Evolutionary conservation across 35 echinoderm and acorn worm species (phyloP).

Genomic region (Ophiothrix spiculata): DNA sequence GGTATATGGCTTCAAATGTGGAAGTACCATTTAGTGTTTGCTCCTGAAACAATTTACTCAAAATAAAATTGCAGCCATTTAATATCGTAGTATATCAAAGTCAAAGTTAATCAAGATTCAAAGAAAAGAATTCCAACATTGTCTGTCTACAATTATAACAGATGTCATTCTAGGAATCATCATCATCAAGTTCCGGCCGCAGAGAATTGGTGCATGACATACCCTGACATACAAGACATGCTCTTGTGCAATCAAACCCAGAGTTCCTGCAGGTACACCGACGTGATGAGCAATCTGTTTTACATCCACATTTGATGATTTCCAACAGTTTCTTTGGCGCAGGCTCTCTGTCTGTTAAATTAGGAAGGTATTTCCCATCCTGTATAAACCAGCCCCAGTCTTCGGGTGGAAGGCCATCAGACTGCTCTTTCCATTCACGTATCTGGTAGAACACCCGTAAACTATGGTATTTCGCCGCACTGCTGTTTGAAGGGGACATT

Average conservation of each 20-base stretch:
- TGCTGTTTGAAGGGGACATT: too few relatives aligned
- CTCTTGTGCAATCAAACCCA: slow-evolving; percentile 37
- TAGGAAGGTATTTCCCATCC: not conserved
- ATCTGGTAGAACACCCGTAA: not conserved
- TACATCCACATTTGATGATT: slow-evolving; percentile 47
- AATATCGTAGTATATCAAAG: not conserved
- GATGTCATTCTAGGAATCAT: too few relatives aligned
- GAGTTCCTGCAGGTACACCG: slow-evolving; percentile 53
- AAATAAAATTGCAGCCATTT: not conserved
- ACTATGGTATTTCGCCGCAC: not conserved
- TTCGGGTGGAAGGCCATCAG: slow-evolving; percentile 10
- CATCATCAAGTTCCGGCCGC: not conserved
- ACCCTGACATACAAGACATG: slow-evolving; percentile 36
- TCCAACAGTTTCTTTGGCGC: slow-evolving; percentile 40
- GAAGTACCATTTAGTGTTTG: not conserved
- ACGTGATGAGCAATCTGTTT: slow-evolving; percentile 34
- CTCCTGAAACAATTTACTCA: not conserved
- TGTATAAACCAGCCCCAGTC: slow-evolving; percentile 41
- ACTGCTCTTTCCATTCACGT: not conserved
- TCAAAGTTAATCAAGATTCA: not conserved
- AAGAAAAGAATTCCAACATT: not conserved
- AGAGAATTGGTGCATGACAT: slow-evolving; percentile 26
- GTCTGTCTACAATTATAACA: not conserved
- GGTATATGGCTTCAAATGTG: not conserved
- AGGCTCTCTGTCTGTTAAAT: not conserved